Conservation (phyloP, 53 echinoderm and acorn worm genomes). For the Crossaster papposus region DNA sequence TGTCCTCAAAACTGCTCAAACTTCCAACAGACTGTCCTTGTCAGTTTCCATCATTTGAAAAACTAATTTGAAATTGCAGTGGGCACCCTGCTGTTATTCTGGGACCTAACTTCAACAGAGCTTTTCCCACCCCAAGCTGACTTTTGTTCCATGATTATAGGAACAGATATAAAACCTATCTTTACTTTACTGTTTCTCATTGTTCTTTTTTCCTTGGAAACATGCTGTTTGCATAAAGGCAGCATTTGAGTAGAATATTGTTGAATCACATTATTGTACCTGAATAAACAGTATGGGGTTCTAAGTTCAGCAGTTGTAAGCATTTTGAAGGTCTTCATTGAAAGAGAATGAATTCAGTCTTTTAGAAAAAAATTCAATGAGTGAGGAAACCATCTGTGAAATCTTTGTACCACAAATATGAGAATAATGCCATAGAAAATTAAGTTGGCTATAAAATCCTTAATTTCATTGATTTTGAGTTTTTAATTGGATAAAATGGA, state of each 20-base stretch:
- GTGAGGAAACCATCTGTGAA: too few relatives aligned
- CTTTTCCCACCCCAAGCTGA: neutral
- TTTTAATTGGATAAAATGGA: too few relatives aligned
- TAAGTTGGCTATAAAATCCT: too few relatives aligned
- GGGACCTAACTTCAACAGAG: neutral
- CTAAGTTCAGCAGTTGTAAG: neutral
- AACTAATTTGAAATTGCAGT: neutral
- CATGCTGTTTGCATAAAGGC: neutral
- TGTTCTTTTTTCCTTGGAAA: neutral
- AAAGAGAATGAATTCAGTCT: too few relatives aligned
- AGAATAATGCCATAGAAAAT: too few relatives aligned
- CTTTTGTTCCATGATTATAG: neutral
- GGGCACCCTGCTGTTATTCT: slow-evolving; percentile 18
- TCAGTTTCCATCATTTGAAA: neutral
- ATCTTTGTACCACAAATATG: too few relatives aligned
- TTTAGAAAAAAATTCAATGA: neutral
- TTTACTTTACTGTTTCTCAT: slow-evolving; percentile 7
- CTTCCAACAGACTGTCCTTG: slow-evolving; percentile 12
- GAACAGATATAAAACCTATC: neutral
- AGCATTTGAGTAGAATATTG: neutral
- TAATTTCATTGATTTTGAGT: too few relatives aligned
- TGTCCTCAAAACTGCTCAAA: too few relatives aligned
- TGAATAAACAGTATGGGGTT: neutral
- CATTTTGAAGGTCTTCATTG: neutral
- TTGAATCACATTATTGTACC: neutral